A percentile compares a stretch with the other conserved stretches of the same genome.
These are phyloP conservation scores for Drosophila chauvacae DNA, from an alignment of 1,140 invertebrate species.

Conservation along the genomic window DNA sequence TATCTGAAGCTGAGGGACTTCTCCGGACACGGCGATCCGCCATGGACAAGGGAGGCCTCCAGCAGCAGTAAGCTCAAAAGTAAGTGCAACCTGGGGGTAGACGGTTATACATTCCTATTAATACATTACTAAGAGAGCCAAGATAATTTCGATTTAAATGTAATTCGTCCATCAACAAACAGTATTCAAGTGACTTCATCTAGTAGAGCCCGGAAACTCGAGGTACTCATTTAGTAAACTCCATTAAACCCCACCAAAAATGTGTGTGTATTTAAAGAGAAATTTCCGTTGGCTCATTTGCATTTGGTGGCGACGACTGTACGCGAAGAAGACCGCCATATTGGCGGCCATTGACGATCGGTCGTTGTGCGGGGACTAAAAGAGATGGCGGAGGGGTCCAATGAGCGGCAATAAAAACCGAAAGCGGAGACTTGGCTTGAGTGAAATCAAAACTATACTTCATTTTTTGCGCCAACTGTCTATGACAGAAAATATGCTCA, in stretches of 20 bases:
- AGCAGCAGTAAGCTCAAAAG: constrained; percentile 94
- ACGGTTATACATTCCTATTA: not conserved
- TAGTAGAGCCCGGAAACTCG: not conserved
- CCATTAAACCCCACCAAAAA: not conserved
- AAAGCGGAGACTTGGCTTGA: constrained; percentile 61
- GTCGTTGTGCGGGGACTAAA: constrained; percentile 1
- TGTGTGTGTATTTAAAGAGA: constrained; percentile 16
- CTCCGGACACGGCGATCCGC: constrained; percentile 96
- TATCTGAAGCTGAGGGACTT: constrained; percentile 98
- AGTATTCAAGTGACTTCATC: not conserved
- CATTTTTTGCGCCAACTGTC: constrained; percentile 51
- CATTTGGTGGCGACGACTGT: constrained; percentile 50
- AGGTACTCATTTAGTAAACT: not conserved
- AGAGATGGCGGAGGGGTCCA: constrained; percentile 7
- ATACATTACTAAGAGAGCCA: not conserved
- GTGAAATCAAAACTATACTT: constrained; percentile 65
- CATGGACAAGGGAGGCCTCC: constrained; percentile 93
- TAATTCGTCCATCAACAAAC: not conserved
- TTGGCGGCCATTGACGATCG: constrained; percentile 62
- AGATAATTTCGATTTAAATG: not conserved
- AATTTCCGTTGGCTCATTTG: constrained; percentile 63
- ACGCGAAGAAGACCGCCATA: constrained; percentile 51
- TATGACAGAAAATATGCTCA: constrained; percentile 59
- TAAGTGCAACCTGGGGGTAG: constrained; percentile 84
- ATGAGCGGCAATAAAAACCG: constrained; percentile 62